A percentile compares a stretch with the other conserved stretches of the same genome.
Conservation (phyloP, 2,888 invertebrate genomes). For the Fragum whitleyi region DNA sequence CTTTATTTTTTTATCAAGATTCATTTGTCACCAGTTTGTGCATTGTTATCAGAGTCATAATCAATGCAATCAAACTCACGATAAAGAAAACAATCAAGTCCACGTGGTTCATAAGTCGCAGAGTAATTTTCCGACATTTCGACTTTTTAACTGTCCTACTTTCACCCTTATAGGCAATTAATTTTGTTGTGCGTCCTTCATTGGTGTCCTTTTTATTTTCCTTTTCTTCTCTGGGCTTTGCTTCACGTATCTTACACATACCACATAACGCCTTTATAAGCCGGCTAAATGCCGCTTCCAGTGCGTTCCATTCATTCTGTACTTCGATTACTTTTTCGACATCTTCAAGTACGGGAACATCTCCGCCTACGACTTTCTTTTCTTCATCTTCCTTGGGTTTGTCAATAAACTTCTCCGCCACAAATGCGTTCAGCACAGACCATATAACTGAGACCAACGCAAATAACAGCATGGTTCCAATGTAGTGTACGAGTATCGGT, state of each 20-base stretch:
- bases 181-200: background rate
- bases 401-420: background rate
- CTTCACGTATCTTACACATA: background rate
- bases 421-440: background rate
- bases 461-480: slow-evolving; percentile 1
- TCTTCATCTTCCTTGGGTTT: background rate
- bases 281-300: background rate
- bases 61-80: background rate
- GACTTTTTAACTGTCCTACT: too few relatives aligned
- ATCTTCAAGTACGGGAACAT: too few relatives aligned
- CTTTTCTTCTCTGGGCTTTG: background rate
- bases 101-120: background rate
- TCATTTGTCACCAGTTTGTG: background rate
- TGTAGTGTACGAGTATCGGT: background rate
- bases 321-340: background rate
- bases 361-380: background rate
- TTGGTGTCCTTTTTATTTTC: background rate
- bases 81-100: background rate
- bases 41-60: background rate
- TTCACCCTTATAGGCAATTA: too few relatives aligned
- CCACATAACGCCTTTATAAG: background rate
- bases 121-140: background rate
- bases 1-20: background rate
- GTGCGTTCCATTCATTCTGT: background rate
- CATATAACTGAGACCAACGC: slow-evolving; percentile 5